Percentiles rank a stretch among this genome's conserved stretches.
Conservation (phyloP, 1,140 invertebrate genomes). For the Heliconius nattereri region DNA sequence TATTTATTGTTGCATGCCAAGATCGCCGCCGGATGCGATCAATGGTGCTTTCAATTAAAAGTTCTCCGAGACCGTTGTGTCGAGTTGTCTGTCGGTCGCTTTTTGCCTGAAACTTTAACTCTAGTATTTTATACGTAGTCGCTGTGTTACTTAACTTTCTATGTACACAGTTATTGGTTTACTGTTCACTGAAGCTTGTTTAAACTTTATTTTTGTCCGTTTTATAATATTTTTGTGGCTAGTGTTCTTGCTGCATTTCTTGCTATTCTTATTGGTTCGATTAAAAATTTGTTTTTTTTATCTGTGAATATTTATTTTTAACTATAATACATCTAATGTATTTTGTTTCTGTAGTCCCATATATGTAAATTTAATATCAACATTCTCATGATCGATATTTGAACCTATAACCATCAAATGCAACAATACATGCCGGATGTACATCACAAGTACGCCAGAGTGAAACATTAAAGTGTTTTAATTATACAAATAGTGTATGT, state of each 20-base stretch:
- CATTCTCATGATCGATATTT: too few species aligned
- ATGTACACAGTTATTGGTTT: conserved; percentile 17
- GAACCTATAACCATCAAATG: too few species aligned
- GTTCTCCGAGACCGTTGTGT: conserved; percentile 47
- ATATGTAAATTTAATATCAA: too few species aligned
- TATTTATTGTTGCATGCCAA: conserved; percentile 7
- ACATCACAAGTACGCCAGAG: not conserved
- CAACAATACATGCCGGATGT: not conserved
- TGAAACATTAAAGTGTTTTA: not conserved
- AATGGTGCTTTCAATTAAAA: conserved; percentile 68
- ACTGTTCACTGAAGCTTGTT: not conserved
- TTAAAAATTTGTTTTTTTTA: too few species aligned
- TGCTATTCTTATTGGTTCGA: too few species aligned
- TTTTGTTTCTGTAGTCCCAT: too few species aligned
- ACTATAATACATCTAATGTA: too few species aligned
- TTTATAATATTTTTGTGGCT: not conserved
- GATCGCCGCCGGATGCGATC: conserved; percentile 49
- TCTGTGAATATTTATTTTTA: too few species aligned
- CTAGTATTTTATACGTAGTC: not conserved
- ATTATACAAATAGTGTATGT: not conserved
- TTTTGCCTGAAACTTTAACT: conserved; percentile 22
- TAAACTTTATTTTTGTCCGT: not conserved
- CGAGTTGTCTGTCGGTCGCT: conserved; percentile 26
- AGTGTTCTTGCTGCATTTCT: not conserved
- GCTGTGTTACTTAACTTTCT: conserved; percentile 12